Base-by-base conservation (phyloP, 2,888 invertebrate genomes). In the Amphipyra berbera region DNA sequence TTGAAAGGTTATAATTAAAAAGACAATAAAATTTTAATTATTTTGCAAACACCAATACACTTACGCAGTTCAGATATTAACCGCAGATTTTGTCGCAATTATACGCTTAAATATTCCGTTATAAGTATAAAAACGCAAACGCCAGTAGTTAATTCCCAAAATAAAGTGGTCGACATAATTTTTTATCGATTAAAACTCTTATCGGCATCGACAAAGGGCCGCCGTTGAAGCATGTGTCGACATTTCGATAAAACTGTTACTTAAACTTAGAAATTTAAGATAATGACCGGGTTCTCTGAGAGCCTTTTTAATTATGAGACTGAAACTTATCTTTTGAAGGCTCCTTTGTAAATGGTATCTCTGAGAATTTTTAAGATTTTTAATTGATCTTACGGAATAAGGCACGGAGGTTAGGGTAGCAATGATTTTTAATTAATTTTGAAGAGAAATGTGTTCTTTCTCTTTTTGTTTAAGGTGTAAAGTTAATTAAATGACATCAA, bases 171-270 rank as follows among this genome's bases (percentile, higher is more conserved):
- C 58, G 57, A 66, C 68, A 77, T 76, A 53, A 60, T 74, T 71
- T 79, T 81, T 77, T 79, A 78, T 78, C 78, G 79, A 69, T 60
- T 30, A 76, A 78, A 68, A 76, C 27, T 56, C 58, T 77, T 78
- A 82, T 81, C 78, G 81, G 79, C 83, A 81, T 82, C 79, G 78
- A 78, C 86, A 87, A 90, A 90, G 85, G 73, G 84, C 84, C 88
- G 88, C 84, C 86, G 57, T 12, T 65, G 57, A 55, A 71, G 68
- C 84, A 88, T 82, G 88, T 90, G 91, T 90, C 86, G 85, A 85
- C 75, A 75, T 64, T 67, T 82, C 85, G 90, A 91, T 91, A 90
- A 91, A 88, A 81, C 61, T 83, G 82, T 79, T 74, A 83, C 85
- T 78, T 78, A 82, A 83, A 78, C 79, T 80, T 77, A 81, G 79